Percentiles rank a stretch among this genome's conserved stretches.
These are phyloP conservation scores for Dicycla oo DNA, from an alignment of 2,888 invertebrate species.

Conservation along the genomic window DNA sequence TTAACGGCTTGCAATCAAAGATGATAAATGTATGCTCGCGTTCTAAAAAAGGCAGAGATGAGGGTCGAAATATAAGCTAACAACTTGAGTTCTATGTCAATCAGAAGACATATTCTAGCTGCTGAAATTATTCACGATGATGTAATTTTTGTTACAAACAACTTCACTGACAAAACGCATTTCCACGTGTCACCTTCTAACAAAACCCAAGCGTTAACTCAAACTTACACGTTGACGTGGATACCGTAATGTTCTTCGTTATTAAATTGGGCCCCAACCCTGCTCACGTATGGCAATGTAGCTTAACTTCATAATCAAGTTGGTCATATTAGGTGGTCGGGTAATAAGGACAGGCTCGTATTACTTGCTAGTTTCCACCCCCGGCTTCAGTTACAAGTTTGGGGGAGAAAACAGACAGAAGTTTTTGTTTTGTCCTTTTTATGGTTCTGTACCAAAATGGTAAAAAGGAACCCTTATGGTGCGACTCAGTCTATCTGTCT, in stretches of 20 bases:
- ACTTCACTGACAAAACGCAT: neutral
- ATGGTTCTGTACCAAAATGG: too few species aligned
- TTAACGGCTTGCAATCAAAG: neutral
- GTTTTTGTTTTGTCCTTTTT: conserved; percentile 18
- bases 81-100: neutral
- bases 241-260: conserved; percentile 44
- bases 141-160: neutral
- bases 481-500: too few species aligned
- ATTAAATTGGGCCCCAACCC: conserved; percentile 55
- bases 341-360: conserved; percentile 51
- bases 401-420: conserved; percentile 18
- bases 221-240: conserved; percentile 35
- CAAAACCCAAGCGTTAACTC: conserved; percentile 30
- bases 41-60: neutral
- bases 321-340: conserved; percentile 49
- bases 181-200: neutral
- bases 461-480: too few species aligned
- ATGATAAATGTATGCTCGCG: neutral
- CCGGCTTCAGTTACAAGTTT: conserved; percentile 37
- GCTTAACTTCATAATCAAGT: conserved; percentile 62
- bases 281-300: conserved; percentile 44
- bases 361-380: conserved; percentile 44
- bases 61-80: neutral
- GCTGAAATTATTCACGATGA: neutral
- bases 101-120: neutral